Percentiles rank a stretch among this genome's conserved stretches.
These are phyloP conservation scores for Atrichornis clamosus DNA, from an alignment of 2,113 vertebrate genomes.

Conservation along the genomic window DNA sequence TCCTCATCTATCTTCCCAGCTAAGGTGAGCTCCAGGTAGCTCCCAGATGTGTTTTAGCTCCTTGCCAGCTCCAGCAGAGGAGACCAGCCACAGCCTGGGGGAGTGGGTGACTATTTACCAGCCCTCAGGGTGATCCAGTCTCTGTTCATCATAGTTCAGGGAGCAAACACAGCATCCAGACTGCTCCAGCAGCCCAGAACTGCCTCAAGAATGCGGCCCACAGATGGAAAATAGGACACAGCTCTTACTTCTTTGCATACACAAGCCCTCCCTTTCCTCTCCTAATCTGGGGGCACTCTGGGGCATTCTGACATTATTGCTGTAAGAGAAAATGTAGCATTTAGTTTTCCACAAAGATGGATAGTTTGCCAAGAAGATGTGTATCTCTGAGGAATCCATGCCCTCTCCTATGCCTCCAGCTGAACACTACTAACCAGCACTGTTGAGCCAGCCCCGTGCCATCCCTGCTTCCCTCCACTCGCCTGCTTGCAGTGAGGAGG, in stretches of 20 bases:
- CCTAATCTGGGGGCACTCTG: neutral
- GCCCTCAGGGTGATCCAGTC: fast-evolving
- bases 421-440: neutral
- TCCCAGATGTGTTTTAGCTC: neutral
- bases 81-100: fast-evolving
- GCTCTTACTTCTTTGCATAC: fast-evolving
- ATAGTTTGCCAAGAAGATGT: neutral
- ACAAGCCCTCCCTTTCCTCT: neutral
- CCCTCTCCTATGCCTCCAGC: neutral
- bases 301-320: neutral
- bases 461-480: fast-evolving
- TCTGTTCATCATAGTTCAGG: neutral
- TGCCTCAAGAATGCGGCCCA: neutral
- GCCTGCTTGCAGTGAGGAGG: neutral
- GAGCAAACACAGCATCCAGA: neutral
- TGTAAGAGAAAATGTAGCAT: neutral
- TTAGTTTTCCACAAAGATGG: neutral
- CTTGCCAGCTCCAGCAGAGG: neutral
- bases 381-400: neutral
- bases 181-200: neutral
- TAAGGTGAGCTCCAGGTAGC: neutral
- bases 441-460: neutral
- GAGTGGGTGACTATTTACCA: neutral
- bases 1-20: neutral
- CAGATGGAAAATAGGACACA: neutral